A percentile compares a stretch with the other conserved stretches of the same genome.
phyloP scores from a whole-genome alignment of 2,888 invertebrate genomes.

The Empis livida region DNA sequence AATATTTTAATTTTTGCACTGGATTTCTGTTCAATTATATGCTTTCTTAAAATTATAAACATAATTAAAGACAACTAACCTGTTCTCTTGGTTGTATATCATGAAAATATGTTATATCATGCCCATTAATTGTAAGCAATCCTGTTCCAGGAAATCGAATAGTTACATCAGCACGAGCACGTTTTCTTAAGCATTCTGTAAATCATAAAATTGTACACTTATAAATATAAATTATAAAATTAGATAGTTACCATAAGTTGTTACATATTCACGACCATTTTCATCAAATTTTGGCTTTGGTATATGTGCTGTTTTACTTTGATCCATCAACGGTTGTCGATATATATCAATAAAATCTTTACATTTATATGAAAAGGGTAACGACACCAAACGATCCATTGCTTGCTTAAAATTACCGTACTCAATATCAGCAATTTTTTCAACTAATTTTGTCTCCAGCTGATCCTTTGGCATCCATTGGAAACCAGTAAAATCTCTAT shows the following conservation, averaged over 20 bases:
- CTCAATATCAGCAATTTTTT: slow-evolving; percentile 51
- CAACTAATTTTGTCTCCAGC: slow-evolving; percentile 51
- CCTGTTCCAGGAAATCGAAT: slow-evolving; percentile 72
- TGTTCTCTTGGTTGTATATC: slow-evolving; percentile 60
- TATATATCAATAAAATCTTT: slow-evolving; percentile 64
- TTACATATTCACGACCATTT: slow-evolving; percentile 57
- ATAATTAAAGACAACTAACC: slow-evolving; percentile 41
- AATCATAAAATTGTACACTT: slow-evolving; percentile 7
- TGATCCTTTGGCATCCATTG: slow-evolving; percentile 54
- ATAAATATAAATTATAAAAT: slow-evolving; percentile 1
- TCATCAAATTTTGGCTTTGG: slow-evolving; percentile 56
- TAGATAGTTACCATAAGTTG: slow-evolving; percentile 44
- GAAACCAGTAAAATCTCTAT: slow-evolving; percentile 42
- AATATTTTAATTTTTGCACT: too few species aligned
- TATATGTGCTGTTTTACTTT: slow-evolving; percentile 45
- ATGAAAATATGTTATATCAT: slow-evolving; percentile 62
- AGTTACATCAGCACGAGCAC: slow-evolving; percentile 64
- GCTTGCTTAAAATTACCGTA: slow-evolving; percentile 59
- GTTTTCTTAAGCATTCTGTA: slow-evolving; percentile 56
- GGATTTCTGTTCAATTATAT: too few species aligned
- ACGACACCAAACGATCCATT: slow-evolving; percentile 54
- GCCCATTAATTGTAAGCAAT: slow-evolving; percentile 64
- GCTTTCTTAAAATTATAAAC: background rate
- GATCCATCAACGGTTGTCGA: slow-evolving; percentile 45
- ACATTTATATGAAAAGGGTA: slow-evolving; percentile 56